Evolutionary conservation across 1,140 invertebrate species (phyloP).

Genomic region (Planococcus citri): DNA sequence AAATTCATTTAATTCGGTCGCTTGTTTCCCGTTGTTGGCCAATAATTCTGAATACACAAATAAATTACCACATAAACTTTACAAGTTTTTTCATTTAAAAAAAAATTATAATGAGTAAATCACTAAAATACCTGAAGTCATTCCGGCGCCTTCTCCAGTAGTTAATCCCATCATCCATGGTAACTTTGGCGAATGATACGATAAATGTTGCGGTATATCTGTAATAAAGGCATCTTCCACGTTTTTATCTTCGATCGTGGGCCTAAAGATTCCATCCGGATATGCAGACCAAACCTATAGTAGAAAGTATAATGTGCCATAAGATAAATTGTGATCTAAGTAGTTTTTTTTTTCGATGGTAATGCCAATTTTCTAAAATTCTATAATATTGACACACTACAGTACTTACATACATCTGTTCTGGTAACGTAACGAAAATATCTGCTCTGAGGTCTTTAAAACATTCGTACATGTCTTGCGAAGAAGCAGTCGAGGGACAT

Average conservation of each 20-base stretch:
- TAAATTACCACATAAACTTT: too few species aligned
- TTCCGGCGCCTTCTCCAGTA: too few species aligned
- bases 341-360: too few species aligned
- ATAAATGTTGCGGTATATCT: neutral
- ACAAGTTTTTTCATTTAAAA: too few species aligned
- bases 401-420: constrained; percentile 12
- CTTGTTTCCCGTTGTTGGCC: neutral
- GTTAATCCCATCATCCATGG: neutral
- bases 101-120: too few species aligned
- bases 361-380: too few species aligned
- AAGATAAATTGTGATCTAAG: neutral
- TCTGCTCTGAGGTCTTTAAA: neutral
- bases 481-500: neutral
- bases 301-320: neutral
- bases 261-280: neutral
- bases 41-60: neutral
- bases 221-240: neutral
- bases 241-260: neutral
- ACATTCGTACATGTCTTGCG: neutral
- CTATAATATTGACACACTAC: too few species aligned
- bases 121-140: too few species aligned
- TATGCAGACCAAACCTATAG: neutral
- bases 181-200: neutral
- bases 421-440: neutral
- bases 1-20: neutral